Conservation (phyloP, 1,140 invertebrate species). For the Drosophila eugracilis region DNA sequence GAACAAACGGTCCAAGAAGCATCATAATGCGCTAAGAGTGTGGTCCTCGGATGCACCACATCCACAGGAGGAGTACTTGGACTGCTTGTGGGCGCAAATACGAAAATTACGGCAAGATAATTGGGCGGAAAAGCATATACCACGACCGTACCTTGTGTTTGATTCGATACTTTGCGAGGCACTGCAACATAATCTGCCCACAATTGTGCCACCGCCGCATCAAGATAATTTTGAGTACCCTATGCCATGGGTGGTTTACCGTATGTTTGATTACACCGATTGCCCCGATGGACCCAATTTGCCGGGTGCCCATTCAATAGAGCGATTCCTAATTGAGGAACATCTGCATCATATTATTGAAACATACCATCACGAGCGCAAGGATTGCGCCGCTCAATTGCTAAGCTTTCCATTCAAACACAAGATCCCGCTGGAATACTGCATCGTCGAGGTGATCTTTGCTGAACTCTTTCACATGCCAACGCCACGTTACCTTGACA, state of each 20-base stretch:
- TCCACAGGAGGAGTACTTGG: constrained; percentile 99
- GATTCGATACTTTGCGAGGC: constrained; percentile 98
- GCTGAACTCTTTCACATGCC: constrained; percentile 97
- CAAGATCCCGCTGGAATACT: constrained; percentile 98
- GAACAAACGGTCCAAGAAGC: constrained; percentile 96
- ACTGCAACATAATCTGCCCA: constrained; percentile 96
- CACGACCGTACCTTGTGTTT: constrained; percentile 97
- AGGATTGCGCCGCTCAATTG: constrained; percentile 97
- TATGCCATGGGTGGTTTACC: constrained; percentile 95
- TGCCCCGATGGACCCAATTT: constrained; percentile 96
- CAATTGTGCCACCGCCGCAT: constrained; percentile 95
- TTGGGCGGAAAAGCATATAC: constrained; percentile 99
- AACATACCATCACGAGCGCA: constrained; percentile 94
- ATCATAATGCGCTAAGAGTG: constrained; percentile 95
- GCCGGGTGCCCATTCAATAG: constrained; percentile 98
- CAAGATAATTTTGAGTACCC: constrained; percentile 95
- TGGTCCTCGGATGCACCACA: constrained; percentile 97
- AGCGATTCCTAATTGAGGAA: constrained; percentile 98
- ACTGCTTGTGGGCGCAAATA: constrained; percentile 98
- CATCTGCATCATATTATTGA: constrained; percentile 97
- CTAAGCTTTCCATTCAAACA: constrained; percentile 96
- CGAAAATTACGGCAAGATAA: constrained; percentile 96
- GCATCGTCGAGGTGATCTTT: constrained; percentile 99
- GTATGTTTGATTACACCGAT: constrained; percentile 99
- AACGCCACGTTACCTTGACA: constrained; percentile 93